Percentiles rank a stretch among this genome's conserved stretches.
phyloP scores from a whole-genome alignment of 2,113 vertebrate genomes.

The Brienomyrus longianalis region DNA sequence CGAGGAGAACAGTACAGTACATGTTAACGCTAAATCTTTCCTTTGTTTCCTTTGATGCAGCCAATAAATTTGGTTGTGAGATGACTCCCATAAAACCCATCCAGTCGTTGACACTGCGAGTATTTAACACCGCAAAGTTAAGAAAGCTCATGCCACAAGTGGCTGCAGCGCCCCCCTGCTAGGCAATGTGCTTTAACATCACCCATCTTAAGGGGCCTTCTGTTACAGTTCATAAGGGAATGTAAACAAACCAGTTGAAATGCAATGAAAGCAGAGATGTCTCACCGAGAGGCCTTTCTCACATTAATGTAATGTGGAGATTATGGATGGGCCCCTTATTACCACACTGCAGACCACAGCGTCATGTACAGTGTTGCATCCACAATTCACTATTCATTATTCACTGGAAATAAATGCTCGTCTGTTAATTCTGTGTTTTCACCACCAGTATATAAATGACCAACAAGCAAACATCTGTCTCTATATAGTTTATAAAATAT shows the following conservation, averaged over 20 bases:
- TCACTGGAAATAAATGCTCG: neutral
- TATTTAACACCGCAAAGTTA: neutral
- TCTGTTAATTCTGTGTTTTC: neutral
- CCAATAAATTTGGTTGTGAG: neutral
- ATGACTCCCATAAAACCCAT: neutral
- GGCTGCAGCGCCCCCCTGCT: too few relatives aligned
- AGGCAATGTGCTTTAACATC: neutral
- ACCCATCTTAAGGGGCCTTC: too few relatives aligned
- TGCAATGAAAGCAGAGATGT: neutral
- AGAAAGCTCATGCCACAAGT: neutral
- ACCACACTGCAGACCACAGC: neutral
- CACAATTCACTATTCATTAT: neutral
- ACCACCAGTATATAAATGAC: neutral
- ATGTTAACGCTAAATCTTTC: neutral
- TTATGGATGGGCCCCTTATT: neutral
- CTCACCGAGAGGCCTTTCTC: neutral
- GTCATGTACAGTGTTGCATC: neutral
- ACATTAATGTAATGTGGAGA: neutral
- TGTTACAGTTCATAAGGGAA: neutral
- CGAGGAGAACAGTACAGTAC: neutral
- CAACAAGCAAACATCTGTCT: neutral
- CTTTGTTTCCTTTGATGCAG: neutral
- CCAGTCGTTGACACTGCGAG: neutral
- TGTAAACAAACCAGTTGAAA: neutral
- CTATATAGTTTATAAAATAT: constrained; percentile 42